These are phyloP conservation scores for Menidia menidia DNA, from an alignment of 2,797 vertebrate genomes.

Conservation along the genomic window DNA sequence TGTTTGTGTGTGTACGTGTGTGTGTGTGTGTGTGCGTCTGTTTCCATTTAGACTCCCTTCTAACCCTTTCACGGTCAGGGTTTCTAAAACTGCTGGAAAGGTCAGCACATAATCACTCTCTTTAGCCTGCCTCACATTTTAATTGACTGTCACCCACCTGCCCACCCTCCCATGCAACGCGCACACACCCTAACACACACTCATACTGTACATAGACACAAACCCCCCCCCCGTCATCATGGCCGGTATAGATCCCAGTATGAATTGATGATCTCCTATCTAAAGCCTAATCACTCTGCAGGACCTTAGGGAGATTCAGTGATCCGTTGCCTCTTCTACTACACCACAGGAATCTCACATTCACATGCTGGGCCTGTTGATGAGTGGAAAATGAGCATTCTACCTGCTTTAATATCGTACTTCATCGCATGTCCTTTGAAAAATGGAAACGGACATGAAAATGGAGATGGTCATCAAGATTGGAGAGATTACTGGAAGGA, in stretches of 20 bases:
- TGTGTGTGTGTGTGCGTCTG: constrained; percentile 50
- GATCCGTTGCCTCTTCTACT: constrained; percentile 75
- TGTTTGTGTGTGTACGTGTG: constrained; percentile 23
- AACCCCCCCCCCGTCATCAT: constrained; percentile 71
- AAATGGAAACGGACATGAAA: constrained; percentile 70
- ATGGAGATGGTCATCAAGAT: constrained; percentile 59
- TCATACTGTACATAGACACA: constrained; percentile 46
- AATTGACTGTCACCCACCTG: constrained; percentile 81
- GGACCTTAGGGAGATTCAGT: constrained; percentile 77
- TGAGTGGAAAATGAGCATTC: constrained; percentile 79
- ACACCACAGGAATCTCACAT: constrained; percentile 63
- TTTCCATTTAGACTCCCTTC: constrained; percentile 71
- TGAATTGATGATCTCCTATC: constrained; percentile 84
- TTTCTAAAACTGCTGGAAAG: constrained; percentile 82
- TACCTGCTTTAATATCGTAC: constrained; percentile 71
- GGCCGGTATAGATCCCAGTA: constrained; percentile 76
- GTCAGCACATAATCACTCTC: constrained; percentile 85
- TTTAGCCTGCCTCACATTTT: constrained; percentile 83
- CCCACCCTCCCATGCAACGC: constrained; percentile 2
- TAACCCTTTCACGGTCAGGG: constrained; percentile 75
- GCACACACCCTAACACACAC: constrained; percentile 38
- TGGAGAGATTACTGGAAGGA: constrained; percentile 61
- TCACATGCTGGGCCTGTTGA: constrained; percentile 75
- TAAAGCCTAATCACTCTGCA: constrained; percentile 79
- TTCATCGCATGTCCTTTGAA: constrained; percentile 69